Conservation (phyloP, 2,113 vertebrate genomes). For the Cygnus buccinator region DNA sequence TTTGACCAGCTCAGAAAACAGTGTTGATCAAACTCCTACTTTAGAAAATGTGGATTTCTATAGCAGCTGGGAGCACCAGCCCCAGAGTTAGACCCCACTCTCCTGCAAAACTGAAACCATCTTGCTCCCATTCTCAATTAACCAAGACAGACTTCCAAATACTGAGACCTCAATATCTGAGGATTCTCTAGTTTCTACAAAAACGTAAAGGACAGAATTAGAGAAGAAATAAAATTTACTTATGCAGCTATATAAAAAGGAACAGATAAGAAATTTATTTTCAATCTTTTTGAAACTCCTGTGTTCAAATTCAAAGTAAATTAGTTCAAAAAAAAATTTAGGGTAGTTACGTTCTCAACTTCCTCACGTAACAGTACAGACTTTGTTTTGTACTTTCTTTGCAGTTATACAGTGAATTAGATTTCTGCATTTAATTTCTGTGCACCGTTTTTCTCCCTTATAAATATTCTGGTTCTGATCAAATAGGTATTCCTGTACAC, state of each 20-base stretch:
- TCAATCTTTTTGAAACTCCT: neutral
- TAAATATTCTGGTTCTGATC: neutral
- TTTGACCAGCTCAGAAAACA: neutral
- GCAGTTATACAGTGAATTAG: neutral
- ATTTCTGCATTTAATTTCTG: neutral
- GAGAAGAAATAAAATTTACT: neutral
- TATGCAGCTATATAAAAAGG: neutral
- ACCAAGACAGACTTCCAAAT: neutral
- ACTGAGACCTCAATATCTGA: neutral
- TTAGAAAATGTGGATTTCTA: neutral
- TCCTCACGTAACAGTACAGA: neutral
- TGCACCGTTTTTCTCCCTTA: neutral
- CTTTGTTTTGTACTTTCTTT: neutral
- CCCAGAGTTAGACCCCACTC: fast-evolving
- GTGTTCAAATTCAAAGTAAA: neutral
- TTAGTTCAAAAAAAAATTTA: neutral
- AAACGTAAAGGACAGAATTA: neutral
- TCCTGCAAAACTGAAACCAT: neutral
- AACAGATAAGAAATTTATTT: neutral
- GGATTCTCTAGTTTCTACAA: neutral
- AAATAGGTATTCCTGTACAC: neutral
- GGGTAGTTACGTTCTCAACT: too few species aligned
- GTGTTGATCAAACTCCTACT: fast-evolving
- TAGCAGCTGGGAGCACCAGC: neutral
- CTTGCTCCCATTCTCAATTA: neutral